These are phyloP conservation scores for Hexactinellida sp. DNA, from an alignment of 37 sponge, comb jelly and placozoan genomes.

Conservation along the genomic window DNA sequence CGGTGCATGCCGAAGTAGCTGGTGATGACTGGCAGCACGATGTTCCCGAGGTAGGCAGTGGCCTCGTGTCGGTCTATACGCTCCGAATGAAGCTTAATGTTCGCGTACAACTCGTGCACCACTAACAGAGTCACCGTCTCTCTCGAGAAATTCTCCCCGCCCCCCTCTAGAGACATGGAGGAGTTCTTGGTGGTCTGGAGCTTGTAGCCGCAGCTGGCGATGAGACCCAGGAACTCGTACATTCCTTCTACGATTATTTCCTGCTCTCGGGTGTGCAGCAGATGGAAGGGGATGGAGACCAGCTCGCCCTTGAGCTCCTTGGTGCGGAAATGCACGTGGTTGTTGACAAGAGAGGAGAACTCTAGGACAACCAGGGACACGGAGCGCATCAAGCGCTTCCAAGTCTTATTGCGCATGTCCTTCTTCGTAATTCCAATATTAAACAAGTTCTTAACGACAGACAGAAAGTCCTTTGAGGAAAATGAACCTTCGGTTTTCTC, in stretches of 20 bases:
- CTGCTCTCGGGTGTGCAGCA: background rate
- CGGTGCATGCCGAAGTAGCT: background rate
- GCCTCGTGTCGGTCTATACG: background rate
- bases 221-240: background rate
- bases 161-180: background rate
- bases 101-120: background rate
- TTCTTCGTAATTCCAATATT: background rate
- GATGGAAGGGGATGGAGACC: background rate
- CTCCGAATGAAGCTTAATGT: background rate
- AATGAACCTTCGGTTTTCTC: background rate
- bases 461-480: background rate
- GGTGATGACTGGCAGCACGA: background rate
- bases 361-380: background rate
- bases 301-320: background rate
- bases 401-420: background rate
- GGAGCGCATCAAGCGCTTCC: background rate
- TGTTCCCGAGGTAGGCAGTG: background rate
- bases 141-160: background rate
- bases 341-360: background rate
- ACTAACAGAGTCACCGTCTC: constrained; percentile 1
- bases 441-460: background rate
- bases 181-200: background rate
- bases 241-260: background rate
- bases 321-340: background rate
- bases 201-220: background rate